Evolutionary conservation across 2,797 vertebrate genomes (phyloP), one percentile per base, ranked within the genome.

Genomic region (Fundulus diaphanus): DNA sequence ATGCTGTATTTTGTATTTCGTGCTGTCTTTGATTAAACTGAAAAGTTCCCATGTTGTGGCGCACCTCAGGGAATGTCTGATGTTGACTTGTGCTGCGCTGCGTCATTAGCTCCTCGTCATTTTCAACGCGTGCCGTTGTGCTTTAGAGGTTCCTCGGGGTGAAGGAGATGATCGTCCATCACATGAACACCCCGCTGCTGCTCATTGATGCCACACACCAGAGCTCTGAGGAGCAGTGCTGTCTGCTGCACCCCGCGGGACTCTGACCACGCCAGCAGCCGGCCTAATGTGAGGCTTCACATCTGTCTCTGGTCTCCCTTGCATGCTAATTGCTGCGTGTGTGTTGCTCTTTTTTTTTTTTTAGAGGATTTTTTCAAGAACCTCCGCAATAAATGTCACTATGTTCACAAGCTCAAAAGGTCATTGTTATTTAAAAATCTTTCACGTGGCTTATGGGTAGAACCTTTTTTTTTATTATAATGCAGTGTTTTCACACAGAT

Each of bases 131-230:
- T 87, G 46, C 51, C 77, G 74, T 68, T 93, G 79, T 91, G 75
- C 79, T 84, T 69, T 87, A 97, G 96, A 95, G 94, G 80, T 97
- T 97, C 92, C 83, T 92, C 33, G 94, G 96, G 66, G 96, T 97
- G 90, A 92, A 86, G 80, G 95, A 96, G 76, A 96, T 97, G 72
- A 95, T 97, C 63, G 92, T 93, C 71, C 93, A 96, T 89, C 94
- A 96, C 89, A 93, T 88, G 84, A 92, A 94, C 86, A 96, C 92
- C 68, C 96, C 95, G 0, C 94, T 97, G 85, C 88, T 95, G 81
- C 94, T 97, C 80, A 96, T 95, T 73, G 96, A 97, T 71, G 95
- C 94, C 85, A 91, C 93, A 81, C 95, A 96, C 77, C 94, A 89
- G 74, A 92, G 91, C 15, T 94, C 92, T 72, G 82, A 71, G 77